Evolutionary conservation across 2,888 invertebrate genomes (phyloP), one percentile per base, ranked within the genome.

Genomic region (Suillia variegata): DNA sequence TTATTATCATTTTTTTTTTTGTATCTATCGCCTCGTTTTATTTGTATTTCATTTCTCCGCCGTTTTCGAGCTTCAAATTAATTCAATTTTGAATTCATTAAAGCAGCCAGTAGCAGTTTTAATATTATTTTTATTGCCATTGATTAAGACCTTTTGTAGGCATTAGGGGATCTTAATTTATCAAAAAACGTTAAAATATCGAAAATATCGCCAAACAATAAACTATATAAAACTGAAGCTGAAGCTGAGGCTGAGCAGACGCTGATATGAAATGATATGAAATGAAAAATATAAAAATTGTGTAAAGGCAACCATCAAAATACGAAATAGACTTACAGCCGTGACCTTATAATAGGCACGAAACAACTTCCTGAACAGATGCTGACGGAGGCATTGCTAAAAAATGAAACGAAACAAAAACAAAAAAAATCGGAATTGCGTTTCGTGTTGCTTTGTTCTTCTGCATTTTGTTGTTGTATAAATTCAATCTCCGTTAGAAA

Each of bases 101-200:
- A 56, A 50, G 56, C 56, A 56, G 56, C 45, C 45, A 20, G 45
- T 45, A 45, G 45, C 45, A 71, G 75, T 72, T 70, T 74, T 73
- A 72, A 74, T 72, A 72, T 71, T 74, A 71, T 71, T 72, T 72
- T 74, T 72, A 72, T 72, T 72, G 70, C 75, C 73, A 62, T 73
- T 73, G 73, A 72, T 73, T 72, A 74, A 71, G 69, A 75, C 62
- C 72, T 73, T 74, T 73, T 74, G 75, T 74, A 69, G 73, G 71
- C 71, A 61, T 72, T 72, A 71, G 73, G 75, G 75, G 72, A 72
- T 72, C 73, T 72, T 71, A 74, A 72, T 71, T 72, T 72, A 74
- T 72, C 70, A 33, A n/a, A n/a, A n/a, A n/a, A 17, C 26, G 45
- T 8, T 20, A n/a, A 20, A 20, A 42, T 13, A 38, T n/a, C n/a